Base-by-base conservation (phyloP, 2,113 vertebrate genomes). In the Cinclus cinclus region DNA sequence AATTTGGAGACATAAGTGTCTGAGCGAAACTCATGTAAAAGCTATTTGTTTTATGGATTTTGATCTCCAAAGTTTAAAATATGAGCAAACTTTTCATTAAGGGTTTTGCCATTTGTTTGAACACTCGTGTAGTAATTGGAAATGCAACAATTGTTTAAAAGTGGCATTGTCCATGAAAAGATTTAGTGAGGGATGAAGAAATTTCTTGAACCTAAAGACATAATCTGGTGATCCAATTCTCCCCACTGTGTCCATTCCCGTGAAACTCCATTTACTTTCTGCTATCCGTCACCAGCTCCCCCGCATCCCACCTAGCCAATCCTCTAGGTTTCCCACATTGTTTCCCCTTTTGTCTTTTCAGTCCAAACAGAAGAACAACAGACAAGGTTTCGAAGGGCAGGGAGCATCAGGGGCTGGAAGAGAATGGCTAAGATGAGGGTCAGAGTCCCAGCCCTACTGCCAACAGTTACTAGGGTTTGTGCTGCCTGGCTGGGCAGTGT, bases 111-210 rank as follows among this genome's bases (percentile, higher is more conserved):
- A 97, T 98, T 98, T 98, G 97, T 98, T 98, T 98, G 98, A 98
- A 97, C 97, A 97, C 97, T 97, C 97, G 96, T 98, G 97, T 95
- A 97, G 97, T 98, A 98, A 98, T 98, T 98, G 98, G 98, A 98
- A 98, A 98, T 98, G 98, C 98, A 98, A 98, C 98, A 98, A 98
- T 98, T 98, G 98, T 98, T 98, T 98, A 98, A 98, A 98, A 98
- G 98, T 98, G 97, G 98, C 97, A 98, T 97, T 98, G 97, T 97
- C 96, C 92, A 47, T 98, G 98, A 98, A 98, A 98, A 98, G 98
- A 98, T 98, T 98, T 98, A 98, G 98, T 98, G 98, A 98, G 98
- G 98, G 98, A 98, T 98, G 98, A 98, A 98, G 98, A 98, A 98
- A 98, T 98, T 98, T 98, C 98, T 98, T 98, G 97, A 98, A 98